These are phyloP conservation scores for Netelia melanura DNA, from an alignment of 2,888 invertebrate genomes.

Conservation along the genomic window DNA sequence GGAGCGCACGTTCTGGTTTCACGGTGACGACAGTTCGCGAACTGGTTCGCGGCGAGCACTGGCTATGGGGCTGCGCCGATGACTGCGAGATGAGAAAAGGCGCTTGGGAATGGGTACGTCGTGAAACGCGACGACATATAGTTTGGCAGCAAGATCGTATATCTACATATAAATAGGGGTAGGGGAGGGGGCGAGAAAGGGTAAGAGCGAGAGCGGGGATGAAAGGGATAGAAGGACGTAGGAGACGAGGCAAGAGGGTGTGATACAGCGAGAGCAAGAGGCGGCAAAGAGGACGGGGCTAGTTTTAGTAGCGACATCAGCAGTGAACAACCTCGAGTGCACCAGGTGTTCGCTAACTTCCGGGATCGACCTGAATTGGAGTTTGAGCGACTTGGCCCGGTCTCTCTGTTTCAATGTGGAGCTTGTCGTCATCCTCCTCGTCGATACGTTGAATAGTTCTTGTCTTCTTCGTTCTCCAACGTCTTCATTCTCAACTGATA, in stretches of 20 bases:
- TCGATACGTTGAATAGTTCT: constrained; percentile 16
- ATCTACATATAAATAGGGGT: not conserved
- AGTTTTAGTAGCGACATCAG: constrained; percentile 60
- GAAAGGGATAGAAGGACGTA: constrained; percentile 4
- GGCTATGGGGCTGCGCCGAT: constrained; percentile 18
- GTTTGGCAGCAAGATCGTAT: constrained; percentile 24
- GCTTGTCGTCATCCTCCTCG: constrained; percentile 6
- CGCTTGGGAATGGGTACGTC: not conserved
- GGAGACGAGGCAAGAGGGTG: constrained; percentile 18
- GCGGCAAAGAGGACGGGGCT: constrained; percentile 13
- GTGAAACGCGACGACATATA: constrained; percentile 5
- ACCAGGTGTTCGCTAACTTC: constrained; percentile 69
- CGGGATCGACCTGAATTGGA: constrained; percentile 75
- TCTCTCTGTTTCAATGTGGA: not conserved
- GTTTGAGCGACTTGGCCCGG: constrained; percentile 75
- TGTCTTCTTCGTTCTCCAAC: constrained; percentile 18
- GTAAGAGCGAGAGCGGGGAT: not conserved
- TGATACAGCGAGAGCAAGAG: constrained; percentile 1
- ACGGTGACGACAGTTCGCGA: constrained; percentile 63
- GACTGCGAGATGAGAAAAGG: constrained; percentile 51
- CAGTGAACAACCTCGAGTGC: constrained; percentile 47
- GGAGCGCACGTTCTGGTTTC: constrained; percentile 47
- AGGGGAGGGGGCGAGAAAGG: not conserved
- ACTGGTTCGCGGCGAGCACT: constrained; percentile 46
- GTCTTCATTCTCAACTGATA: constrained; percentile 21